Conservation (phyloP, 2,888 invertebrate genomes). For the Emmelina monodactyla region DNA sequence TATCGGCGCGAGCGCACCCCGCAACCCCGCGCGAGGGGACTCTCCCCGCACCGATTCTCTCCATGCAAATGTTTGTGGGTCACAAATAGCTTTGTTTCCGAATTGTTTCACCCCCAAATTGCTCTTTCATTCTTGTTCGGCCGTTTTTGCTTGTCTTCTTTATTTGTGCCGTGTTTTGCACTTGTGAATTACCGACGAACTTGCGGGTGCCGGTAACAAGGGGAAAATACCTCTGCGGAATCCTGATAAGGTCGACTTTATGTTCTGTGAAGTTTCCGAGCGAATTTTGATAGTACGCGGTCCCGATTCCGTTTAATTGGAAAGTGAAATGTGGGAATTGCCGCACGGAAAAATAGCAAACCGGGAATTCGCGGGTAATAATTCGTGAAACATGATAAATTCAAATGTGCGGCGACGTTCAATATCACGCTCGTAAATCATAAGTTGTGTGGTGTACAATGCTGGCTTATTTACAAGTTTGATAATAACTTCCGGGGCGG, state of each 20-base stretch:
- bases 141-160: slow-evolving; percentile 16
- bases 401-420: no score
- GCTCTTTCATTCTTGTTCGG: slow-evolving; percentile 21
- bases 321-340: no score
- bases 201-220: background rate
- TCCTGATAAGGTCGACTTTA: background rate
- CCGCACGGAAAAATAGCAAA: no score
- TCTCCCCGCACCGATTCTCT: slow-evolving; percentile 13
- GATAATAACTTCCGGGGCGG: no score
- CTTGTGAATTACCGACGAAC: slow-evolving; percentile 8
- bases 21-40: no score
- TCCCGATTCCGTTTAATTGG: background rate
- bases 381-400: no score
- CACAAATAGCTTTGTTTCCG: slow-evolving; percentile 26
- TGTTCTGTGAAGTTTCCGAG: background rate
- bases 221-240: background rate
- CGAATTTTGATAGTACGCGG: background rate
- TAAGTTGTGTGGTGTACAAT: no score
- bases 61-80: slow-evolving; percentile 28
- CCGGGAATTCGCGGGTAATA: no score
- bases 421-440: no score
- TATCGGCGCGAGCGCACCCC: no score
- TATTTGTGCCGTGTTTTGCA: slow-evolving; percentile 10
- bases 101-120: slow-evolving; percentile 21
- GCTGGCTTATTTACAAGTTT: no score